Conservation (phyloP, 2,113 vertebrate species). For the Caranx ignobilis region DNA sequence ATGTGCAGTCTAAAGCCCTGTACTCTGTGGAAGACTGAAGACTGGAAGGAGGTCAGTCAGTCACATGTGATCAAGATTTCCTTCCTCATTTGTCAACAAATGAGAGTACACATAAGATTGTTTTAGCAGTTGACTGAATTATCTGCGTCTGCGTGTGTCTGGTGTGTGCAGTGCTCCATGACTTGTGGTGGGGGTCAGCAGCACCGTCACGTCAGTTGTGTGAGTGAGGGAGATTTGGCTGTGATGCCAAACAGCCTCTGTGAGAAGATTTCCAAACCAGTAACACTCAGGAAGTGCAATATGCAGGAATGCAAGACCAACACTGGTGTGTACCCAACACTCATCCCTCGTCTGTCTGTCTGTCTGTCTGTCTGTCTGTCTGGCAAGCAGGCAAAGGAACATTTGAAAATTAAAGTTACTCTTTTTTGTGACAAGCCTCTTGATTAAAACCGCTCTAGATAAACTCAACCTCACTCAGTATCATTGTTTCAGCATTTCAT, state of each 20-base stretch:
- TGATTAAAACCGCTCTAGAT: neutral
- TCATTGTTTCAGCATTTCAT: neutral
- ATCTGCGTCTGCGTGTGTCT: neutral
- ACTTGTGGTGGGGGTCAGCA: slow-evolving; percentile 82
- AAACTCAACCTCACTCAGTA: neutral
- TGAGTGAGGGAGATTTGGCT: slow-evolving; percentile 58
- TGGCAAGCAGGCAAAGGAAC: no score
- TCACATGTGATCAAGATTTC: neutral
- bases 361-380: neutral
- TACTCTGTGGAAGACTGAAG: slow-evolving; percentile 67
- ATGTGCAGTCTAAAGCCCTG: slow-evolving; percentile 78
- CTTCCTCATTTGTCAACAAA: neutral
- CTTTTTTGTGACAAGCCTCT: neutral
- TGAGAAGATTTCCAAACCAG: slow-evolving; percentile 75
- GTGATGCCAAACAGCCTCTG: slow-evolving; percentile 76
- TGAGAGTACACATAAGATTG: neutral
- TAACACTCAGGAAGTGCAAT: slow-evolving; percentile 78
- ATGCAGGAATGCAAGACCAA: slow-evolving; percentile 76
- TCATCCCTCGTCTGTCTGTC: neutral
- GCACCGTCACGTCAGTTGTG: slow-evolving; percentile 76
- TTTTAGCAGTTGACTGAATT: neutral
- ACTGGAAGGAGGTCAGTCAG: slow-evolving; percentile 81
- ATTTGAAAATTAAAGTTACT: no score
- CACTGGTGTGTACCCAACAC: slow-evolving; percentile 59
- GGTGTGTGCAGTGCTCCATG: slow-evolving; percentile 79